Base-by-base conservation (phyloP, 2,888 invertebrate species). In the Drosophila lacicola region DNA sequence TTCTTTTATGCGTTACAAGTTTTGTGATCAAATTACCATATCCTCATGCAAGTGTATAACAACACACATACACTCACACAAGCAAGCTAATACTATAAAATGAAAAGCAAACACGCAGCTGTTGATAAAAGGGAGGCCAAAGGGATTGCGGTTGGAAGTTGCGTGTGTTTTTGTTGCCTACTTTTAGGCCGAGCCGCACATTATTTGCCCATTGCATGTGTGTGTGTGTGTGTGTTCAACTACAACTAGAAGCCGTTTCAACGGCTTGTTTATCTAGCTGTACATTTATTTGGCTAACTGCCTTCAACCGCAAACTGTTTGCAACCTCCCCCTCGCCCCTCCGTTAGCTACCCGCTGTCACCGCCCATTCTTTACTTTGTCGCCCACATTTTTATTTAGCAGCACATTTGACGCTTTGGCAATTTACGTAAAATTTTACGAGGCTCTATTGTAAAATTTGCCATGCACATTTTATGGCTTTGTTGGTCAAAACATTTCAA, bases 221-320 rank as follows among this genome's bases (percentile, higher is more conserved):
- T 47, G 17, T 36, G 33, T 41, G 45, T 64, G 50, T 53, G 41
- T 55, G 44, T 45, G 34, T 53, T 60, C 25, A 11, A 49, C 71
- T 60, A 57, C 60, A 63, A 69, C 74, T 78, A 60, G 64, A 68
- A 68, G 68, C 64, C 74, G 61, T 81, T 84, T 82, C 56, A 74
- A 72, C 88, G 67, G 70, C 71, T 87, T 88, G 82, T 88, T 88
- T 82, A 74, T 88, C 79, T 85, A 68, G 85, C 79, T 85, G 79
- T 82, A 85, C 82, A 83, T 83, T 88, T 85, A 82, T 82, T 82
- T 82, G 79, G 88, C 88, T 79, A 85, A 82, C 88, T 82, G 86
- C 88, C 88, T 84, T 84, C 37, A 79, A 74, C 82, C 82, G 54
- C 88, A 88, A 83, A 78, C 72, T 63, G 73, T 77, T 76, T 60